These are phyloP conservation scores for Heterocephalus glaber DNA, from an alignment of 2,113 vertebrate species.

Conservation along the genomic window DNA sequence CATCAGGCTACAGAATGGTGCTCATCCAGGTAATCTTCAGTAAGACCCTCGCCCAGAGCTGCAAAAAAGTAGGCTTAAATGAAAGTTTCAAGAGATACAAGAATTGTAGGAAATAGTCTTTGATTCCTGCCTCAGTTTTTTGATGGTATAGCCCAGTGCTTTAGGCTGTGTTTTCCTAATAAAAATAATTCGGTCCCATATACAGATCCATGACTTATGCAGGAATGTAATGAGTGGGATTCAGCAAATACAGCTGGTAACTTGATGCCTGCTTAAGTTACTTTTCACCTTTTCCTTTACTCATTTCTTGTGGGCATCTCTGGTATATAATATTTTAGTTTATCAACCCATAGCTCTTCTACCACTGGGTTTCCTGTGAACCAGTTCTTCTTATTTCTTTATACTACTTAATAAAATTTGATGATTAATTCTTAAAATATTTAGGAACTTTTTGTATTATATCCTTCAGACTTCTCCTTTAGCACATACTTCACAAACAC, in stretches of 20 bases:
- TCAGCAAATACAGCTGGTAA: neutral
- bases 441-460: neutral
- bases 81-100: neutral
- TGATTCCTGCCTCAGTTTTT: neutral
- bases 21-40: neutral
- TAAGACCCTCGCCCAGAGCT: neutral
- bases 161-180: neutral
- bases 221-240: neutral
- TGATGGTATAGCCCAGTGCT: neutral
- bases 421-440: neutral
- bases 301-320: slow-evolving; percentile 18
- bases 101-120: neutral
- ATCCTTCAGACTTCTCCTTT: slow-evolving; percentile 14
- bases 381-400: neutral
- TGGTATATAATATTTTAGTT: neutral
- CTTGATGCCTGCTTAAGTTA: neutral
- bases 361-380: neutral
- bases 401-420: neutral
- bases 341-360: neutral
- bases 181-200: neutral
- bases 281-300: neutral
- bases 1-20: neutral
- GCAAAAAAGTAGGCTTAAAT: neutral
- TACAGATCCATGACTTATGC: neutral
- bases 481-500: neutral